Evolutionary conservation across 2,113 vertebrate species (phyloP).

Genomic region (Rhagologus leucostigma): DNA sequence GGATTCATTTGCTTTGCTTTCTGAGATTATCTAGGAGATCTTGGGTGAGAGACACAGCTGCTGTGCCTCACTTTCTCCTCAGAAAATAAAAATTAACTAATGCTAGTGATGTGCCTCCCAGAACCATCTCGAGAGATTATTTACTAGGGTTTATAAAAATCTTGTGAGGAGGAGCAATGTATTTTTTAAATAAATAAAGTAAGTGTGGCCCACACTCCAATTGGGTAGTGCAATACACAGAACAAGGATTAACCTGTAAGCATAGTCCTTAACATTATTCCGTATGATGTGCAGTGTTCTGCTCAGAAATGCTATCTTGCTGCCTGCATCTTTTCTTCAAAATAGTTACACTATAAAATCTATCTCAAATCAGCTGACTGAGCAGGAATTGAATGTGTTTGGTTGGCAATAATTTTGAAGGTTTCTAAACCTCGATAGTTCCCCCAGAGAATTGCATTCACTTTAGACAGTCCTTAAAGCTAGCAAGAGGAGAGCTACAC

Average conservation of each 20-base stretch:
- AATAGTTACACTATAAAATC: neutral
- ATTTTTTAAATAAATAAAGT: neutral
- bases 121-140: neutral
- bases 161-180: neutral
- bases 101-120: neutral
- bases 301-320: neutral
- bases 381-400: neutral
- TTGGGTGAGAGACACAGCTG: neutral
- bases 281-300: neutral
- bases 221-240: neutral
- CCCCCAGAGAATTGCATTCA: neutral
- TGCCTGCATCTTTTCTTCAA: neutral
- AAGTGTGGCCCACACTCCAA: neutral
- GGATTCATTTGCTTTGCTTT: neutral
- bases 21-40: neutral
- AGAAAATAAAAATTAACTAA: neutral
- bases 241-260: neutral
- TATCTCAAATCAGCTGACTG: neutral
- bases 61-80: neutral
- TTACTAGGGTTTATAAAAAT: neutral
- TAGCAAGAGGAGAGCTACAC: neutral
- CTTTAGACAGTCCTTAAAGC: neutral
- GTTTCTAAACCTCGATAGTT: neutral
- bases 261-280: neutral
- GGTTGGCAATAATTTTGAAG: neutral